Evolutionary conservation across 2,888 invertebrate species (phyloP), one percentile per base, ranked within the genome.

Genomic region (Stegophylla sp.): DNA sequence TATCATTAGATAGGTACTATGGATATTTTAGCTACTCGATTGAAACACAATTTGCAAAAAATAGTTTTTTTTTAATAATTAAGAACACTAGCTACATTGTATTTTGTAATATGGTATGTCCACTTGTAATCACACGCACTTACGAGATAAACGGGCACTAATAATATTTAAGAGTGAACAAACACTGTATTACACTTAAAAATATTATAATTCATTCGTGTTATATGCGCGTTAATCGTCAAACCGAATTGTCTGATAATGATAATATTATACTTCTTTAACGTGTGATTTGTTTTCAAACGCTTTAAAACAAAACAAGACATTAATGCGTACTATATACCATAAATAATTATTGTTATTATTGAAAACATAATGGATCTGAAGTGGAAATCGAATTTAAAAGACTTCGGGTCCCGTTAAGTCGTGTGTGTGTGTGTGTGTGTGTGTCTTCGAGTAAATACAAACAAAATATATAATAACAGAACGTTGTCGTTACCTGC

Each of bases 61-160:
- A 23, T 56, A n/a, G 53, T 53, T 56, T 56, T 56, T n/a, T n/a
- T n/a, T n/a, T n/a, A n/a, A n/a, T 56, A 56, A 56, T 10, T 56
- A 56, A 56, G 1, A 56, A 56, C 56, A 5, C 56, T 20, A 56
- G 56, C 0, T 56, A 23, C 1, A 23, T 3, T 51, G 15, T 23
- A n/a, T 7, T 20, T 4, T 23, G 10, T 56, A 56, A 1, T 3
- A 56, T 56, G 10, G 10, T 56, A 23, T 23, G 17, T 51, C 15
- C 51, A 17, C 15, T 13, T 2, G 20, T 56, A 56, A 23, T 20
- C 10, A 56, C 3, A 23, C 9, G 34, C 7, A 7, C 34, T 34
- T 34, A 34, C 34, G 34, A 3, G 45, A 45, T 23, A 23, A 23
- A 56, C 53, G 1, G 20, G 20, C 3, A 56, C 12, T 56, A 56